Base-by-base conservation (phyloP, 2,888 invertebrate species). In the Apotomis capreana region DNA sequence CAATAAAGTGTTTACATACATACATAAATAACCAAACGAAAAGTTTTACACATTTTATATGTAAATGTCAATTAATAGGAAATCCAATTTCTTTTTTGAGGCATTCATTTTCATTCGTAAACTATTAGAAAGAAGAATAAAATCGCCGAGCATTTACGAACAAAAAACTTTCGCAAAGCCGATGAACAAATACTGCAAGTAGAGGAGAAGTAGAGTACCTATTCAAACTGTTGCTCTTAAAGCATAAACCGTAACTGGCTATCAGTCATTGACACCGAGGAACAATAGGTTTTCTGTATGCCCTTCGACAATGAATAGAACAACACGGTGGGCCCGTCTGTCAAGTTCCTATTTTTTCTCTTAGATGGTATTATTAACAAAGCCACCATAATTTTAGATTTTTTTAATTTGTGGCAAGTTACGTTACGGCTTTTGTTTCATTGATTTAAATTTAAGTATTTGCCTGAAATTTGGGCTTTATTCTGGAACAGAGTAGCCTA, bases 261-360 rank as follows among this genome's bases (percentile, higher is more conserved):
- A 52, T 62, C 68, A 64, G 73, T 61, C 63, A 68, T 57, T 69
- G 75, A 70, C 67, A 44, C 54, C 40, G 12, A 59, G 37, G 15
- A 62, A 68, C 68, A 72, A 61, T 61, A 68, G 36, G 55, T 54
- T 63, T 71, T 72, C 59, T 72, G 62, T 63, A 4, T 57, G 51
- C 40, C 36, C 52, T 10, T 12, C 40, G 5, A 67, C 61, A 40
- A 62, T 62, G 51, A 62, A 67, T 26, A 57, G 40, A 13, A 57
- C 40, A 49, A 8, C 44, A 44, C 36, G 15, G 40, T 40, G 12
- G 12, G 9, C 51, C n/a, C 10, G 51, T 3, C 36, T 40, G 51
- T 58, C 44, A 8, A 60, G 54, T 54, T 46, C 37, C n/a, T 12
- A 60, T 58, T 13, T 46, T 68, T 59, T 13, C 54, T 8, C 12